Evolutionary conservation across 2,888 invertebrate genomes (phyloP), one percentile per base, ranked within the genome.

Genomic region (Tetragonula carbonaria): DNA sequence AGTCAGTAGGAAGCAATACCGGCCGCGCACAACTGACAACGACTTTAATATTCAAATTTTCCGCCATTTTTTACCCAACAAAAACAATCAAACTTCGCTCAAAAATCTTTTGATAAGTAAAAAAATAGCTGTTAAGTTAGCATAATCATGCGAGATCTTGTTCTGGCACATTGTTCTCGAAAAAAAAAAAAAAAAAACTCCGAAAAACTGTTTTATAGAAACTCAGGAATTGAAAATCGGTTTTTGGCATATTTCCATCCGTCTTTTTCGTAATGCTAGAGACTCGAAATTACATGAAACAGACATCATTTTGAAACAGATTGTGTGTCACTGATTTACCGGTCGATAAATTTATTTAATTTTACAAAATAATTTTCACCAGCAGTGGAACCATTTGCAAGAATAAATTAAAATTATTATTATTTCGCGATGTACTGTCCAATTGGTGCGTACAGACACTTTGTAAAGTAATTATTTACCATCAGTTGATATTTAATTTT

Each of bases 31-130:
- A 93, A 93, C 88, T 90, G 90, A 92, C 93, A 93, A 93, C 92
- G 92, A 93, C 87, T 88, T 89, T 89, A 88, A 82, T 87, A 90
- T 91, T 90, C 88, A 85, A 86, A 90, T 91, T 90, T 84, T 91
- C 85, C 88, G 91, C 90, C 88, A 89, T 91, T 92, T 92, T 92
- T 92, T 92, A 92, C 86, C 90, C 88, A 85, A 88, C 84, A 86
- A 82, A 92, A 91, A 92, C 92, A 93, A 93, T 93, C 93, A 93
- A 93, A 93, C 90, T 90, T 91, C 92, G 93, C 93, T 93, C 92
- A 92, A 92, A 81, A 90, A 73, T 86, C 88, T 91, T 92, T 92
- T 92, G 86, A 92, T 91, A 92, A 91, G 89, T 89, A 85, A 90
- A 71, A 88, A 80, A 82, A 90, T 92, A 91, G 90, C 74, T 80